These are phyloP conservation scores for Heteractis magnifica DNA, from an alignment of 92 coral and sea anemone genomes.

Conservation along the genomic window DNA sequence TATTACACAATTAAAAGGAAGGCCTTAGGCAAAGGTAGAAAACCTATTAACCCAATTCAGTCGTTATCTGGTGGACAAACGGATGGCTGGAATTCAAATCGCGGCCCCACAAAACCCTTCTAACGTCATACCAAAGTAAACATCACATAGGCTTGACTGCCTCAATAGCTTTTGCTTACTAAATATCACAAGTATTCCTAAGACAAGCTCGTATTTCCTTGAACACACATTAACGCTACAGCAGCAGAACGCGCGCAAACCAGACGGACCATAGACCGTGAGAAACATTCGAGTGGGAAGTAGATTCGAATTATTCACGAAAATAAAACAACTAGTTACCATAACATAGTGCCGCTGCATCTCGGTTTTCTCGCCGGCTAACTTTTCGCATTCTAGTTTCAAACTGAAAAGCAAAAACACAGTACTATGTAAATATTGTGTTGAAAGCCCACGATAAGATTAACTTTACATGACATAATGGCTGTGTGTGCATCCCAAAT, in stretches of 20 bases:
- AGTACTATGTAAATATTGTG: conserved; percentile 94
- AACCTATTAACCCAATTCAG: conserved; percentile 78
- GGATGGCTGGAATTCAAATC: conserved; percentile 90
- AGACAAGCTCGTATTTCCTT: conserved; percentile 66
- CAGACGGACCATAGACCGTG: conserved; percentile 19
- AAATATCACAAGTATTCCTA: conserved; percentile 61
- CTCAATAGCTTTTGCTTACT: conserved; percentile 60
- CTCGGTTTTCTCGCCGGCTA: conserved; percentile 98
- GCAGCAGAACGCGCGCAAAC: conserved; percentile 42
- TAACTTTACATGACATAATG: conserved; percentile 96
- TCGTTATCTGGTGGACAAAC: conserved; percentile 85
- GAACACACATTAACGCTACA: conserved; percentile 46
- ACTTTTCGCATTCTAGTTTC: conserved; percentile 99
- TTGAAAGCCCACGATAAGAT: conserved; percentile 99
- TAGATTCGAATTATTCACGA: conserved; percentile 15
- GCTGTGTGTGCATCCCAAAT: conserved; percentile 84
- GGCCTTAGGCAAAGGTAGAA: conserved; percentile 82
- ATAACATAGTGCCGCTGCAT: conserved; percentile 99
- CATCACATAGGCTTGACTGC: conserved; percentile 59
- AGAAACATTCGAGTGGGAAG: conserved; percentile 9
- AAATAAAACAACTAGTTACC: conserved; percentile 55
- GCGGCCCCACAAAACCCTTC: conserved; percentile 71
- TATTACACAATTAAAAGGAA: conserved; percentile 86
- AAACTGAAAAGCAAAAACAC: conserved; percentile 95
- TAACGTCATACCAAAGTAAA: conserved; percentile 85